Base-by-base conservation (phyloP, 2,113 vertebrate genomes). In the Oostethus manadensis region DNA sequence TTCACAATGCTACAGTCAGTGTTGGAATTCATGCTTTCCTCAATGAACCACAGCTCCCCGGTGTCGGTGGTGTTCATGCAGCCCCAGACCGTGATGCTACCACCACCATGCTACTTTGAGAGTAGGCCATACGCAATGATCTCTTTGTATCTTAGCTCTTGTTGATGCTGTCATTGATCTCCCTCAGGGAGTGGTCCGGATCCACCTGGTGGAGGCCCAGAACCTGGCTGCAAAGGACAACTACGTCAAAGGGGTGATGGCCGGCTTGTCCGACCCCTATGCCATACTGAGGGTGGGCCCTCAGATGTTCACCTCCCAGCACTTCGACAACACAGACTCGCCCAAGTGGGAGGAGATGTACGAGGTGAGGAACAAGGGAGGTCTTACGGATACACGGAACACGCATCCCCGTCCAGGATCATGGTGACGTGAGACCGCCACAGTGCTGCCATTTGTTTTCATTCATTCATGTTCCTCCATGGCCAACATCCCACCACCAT, bases 251-350 rank as follows among this genome's bases (percentile, higher is more conserved):
- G 94, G 94, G 49, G 77, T 97, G 43, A 91, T 97, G 57, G 87
- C 92, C 29, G 94, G 93, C 51, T 89, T 94, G 78, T 98, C 95
- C 0, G 95, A 98, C 75, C 95, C 95, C 0, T 98, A 98, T 1
- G 93, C 92, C 1, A 66, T 94, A 1, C 71, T 95, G 58, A 88
- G 93, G 3, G 92, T 97, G 22, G 95, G 95, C 4, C 94, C 94
- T 29, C 95, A 98, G 86, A 83, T 89, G 0, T 93, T 91, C 83
- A 94, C 89, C 73, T 97, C 94, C 58, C 83, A 84, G 0, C 92
- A 93, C 74, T 64, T 93, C 7, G 88, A 93, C 58, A 91, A 95
- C 80, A 87, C 91, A 13, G 86, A 92, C 65, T 89, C 88, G 64
- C 95, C 95, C 23, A 86, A 90, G 63, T 98, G 94, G 95, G 81